Evolutionary conservation across 2,888 invertebrate species (phyloP).

Genomic region (Heliconius aoede): DNA sequence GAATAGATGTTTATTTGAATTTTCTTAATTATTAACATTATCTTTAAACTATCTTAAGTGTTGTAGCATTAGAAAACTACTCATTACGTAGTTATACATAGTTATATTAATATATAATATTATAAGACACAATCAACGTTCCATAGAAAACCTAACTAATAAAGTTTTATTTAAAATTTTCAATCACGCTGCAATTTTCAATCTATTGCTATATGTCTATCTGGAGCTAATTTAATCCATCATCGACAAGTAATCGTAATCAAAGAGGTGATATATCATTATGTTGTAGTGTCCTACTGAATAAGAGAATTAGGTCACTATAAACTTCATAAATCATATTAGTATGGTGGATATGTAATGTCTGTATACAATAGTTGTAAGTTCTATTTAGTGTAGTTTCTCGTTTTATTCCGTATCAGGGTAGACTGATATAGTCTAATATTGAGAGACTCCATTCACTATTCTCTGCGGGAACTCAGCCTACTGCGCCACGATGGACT

Average conservation of each 20-base stretch:
- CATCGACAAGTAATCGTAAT: not conserved
- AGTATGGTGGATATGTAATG: not conserved
- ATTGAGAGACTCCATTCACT: too few relatives aligned
- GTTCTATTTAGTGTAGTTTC: not conserved
- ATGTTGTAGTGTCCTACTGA: not conserved
- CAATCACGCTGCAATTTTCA: not conserved
- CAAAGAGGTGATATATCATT: not conserved
- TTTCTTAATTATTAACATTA: too few relatives aligned
- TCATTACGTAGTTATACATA: too few relatives aligned
- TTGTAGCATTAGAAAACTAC: too few relatives aligned
- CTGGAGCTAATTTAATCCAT: not conserved
- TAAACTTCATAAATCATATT: not conserved
- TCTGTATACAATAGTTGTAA: not conserved
- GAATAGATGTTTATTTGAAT: too few relatives aligned
- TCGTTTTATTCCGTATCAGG: too few relatives aligned
- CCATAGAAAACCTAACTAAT: not conserved
- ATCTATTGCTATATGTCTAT: too few relatives aligned
- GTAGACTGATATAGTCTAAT: too few relatives aligned
- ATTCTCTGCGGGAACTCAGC: too few relatives aligned
- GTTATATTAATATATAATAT: too few relatives aligned
- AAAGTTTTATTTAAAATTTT: not conserved
- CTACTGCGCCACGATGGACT: too few relatives aligned
- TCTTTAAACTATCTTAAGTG: too few relatives aligned
- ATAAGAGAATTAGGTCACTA: not conserved
- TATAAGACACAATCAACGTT: not conserved